phyloP scores from a whole-genome alignment of 2,797 vertebrate genomes.

The Lutjanus argentimaculatus region DNA sequence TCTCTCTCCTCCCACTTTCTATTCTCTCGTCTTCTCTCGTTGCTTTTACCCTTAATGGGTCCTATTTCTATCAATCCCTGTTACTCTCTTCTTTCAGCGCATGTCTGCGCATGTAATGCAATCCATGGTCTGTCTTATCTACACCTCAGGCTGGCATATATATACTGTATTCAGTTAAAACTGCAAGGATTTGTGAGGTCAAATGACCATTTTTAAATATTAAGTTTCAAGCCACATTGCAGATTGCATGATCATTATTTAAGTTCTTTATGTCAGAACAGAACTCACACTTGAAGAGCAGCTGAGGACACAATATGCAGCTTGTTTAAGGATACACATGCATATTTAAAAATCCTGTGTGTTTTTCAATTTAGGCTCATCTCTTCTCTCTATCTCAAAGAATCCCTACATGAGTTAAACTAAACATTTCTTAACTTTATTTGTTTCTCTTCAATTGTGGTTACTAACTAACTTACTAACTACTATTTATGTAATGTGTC shows the following conservation, averaged over 20 bases:
- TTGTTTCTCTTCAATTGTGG: no score
- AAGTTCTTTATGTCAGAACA: not conserved
- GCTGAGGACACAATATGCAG: slow-evolving; percentile 5
- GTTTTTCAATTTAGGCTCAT: not conserved
- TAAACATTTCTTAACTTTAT: not conserved
- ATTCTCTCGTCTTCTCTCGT: slow-evolving; percentile 74
- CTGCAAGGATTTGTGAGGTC: not conserved
- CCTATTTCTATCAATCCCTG: slow-evolving; percentile 75
- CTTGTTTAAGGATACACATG: not conserved
- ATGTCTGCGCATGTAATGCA: slow-evolving; percentile 46
- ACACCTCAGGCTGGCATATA: not conserved
- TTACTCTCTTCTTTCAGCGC: slow-evolving; percentile 57
- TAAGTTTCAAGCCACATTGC: not conserved
- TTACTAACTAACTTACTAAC: no score
- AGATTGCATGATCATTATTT: slow-evolving; percentile 19
- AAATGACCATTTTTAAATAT: slow-evolving; percentile 36
- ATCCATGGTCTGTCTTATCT: slow-evolving; percentile 28
- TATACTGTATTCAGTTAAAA: slow-evolving; percentile 8
- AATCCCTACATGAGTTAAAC: not conserved
- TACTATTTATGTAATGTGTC: not conserved
- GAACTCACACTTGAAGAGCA: not conserved
- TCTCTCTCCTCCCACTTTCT: slow-evolving; percentile 79
- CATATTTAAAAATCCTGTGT: slow-evolving; percentile 11
- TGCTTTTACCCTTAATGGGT: slow-evolving; percentile 82
- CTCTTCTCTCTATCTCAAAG: not conserved